Evolutionary conservation across 2,113 vertebrate genomes (phyloP).

Genomic region (Sinocyclocheilus anshuiensis): DNA sequence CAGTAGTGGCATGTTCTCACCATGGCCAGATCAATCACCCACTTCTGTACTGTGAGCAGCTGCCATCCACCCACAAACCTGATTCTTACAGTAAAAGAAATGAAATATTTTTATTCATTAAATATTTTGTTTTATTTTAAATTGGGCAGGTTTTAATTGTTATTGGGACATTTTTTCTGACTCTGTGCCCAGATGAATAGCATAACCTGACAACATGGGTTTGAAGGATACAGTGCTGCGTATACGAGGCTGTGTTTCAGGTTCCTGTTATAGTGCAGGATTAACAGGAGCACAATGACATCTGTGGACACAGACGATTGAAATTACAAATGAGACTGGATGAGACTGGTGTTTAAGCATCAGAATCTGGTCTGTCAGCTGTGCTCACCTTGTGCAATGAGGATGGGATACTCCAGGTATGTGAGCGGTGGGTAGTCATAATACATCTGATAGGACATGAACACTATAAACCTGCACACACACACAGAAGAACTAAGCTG

Average conservation of each 20-base stretch:
- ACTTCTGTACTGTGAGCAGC: conserved; percentile 81
- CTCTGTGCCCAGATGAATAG: no score
- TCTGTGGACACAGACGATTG: conserved; percentile 74
- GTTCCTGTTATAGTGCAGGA: conserved; percentile 83
- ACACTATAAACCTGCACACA: conserved; percentile 83
- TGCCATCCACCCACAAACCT: conserved; percentile 86
- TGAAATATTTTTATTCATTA: no score
- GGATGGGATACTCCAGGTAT: conserved; percentile 91
- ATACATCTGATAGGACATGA: conserved; percentile 92
- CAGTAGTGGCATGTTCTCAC: conserved; percentile 63
- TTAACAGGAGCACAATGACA: conserved; percentile 80
- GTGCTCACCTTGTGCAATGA: conserved; percentile 88
- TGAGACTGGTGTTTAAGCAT: neutral
- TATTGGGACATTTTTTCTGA: no score
- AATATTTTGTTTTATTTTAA: no score
- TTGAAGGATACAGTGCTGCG: conserved; percentile 83
- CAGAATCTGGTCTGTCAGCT: conserved; percentile 1
- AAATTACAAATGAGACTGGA: neutral
- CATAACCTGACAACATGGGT: neutral
- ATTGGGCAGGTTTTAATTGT: no score
- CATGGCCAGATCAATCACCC: conserved; percentile 90
- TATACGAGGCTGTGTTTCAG: conserved; percentile 76
- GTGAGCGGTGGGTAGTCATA: conserved; percentile 87
- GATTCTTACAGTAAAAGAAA: conserved; percentile 43
- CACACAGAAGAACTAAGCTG: neutral